A percentile compares a stretch with the other conserved stretches of the same genome.
Conservation (phyloP, 2,888 invertebrate genomes). For the Pardosa pseudoannulata region DNA sequence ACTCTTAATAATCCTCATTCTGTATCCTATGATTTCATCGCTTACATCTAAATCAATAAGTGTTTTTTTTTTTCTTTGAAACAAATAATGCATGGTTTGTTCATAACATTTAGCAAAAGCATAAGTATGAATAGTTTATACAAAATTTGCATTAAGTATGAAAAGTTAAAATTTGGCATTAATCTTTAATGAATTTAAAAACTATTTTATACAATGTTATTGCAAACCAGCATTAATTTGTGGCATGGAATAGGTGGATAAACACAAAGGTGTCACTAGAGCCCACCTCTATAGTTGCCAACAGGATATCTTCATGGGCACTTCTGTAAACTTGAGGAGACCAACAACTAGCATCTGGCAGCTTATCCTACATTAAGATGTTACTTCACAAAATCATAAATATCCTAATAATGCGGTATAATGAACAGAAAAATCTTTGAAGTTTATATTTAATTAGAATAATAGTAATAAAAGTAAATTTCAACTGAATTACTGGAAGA, state of each 20-base stretch:
- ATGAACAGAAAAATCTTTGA: constrained; percentile 8
- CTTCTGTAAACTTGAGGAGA: constrained; percentile 41
- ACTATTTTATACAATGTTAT: too few relatives aligned
- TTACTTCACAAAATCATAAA: constrained; percentile 54
- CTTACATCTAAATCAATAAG: background rate
- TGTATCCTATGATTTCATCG: too few relatives aligned
- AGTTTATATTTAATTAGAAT: background rate
- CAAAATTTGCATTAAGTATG: too few relatives aligned
- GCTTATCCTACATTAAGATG: constrained; percentile 69
- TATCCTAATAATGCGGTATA: constrained; percentile 4
- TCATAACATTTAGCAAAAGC: too few relatives aligned
- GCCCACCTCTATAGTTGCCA: constrained; percentile 63
- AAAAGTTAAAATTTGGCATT: too few relatives aligned
- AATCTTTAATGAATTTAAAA: too few relatives aligned
- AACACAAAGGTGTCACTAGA: constrained; percentile 65
- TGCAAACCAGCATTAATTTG: constrained; percentile 48
- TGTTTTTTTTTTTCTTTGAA: background rate
- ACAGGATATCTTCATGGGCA: constrained; percentile 58
- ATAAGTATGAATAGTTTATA: too few relatives aligned
- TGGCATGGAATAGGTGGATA: constrained; percentile 53
- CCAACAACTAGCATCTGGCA: constrained; percentile 65
- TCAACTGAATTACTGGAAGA: background rate
- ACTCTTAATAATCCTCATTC: background rate
- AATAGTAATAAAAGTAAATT: background rate
- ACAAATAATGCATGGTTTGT: background rate